phyloP scores from a whole-genome alignment of 2,888 invertebrate species.

The Sturmia bella region DNA sequence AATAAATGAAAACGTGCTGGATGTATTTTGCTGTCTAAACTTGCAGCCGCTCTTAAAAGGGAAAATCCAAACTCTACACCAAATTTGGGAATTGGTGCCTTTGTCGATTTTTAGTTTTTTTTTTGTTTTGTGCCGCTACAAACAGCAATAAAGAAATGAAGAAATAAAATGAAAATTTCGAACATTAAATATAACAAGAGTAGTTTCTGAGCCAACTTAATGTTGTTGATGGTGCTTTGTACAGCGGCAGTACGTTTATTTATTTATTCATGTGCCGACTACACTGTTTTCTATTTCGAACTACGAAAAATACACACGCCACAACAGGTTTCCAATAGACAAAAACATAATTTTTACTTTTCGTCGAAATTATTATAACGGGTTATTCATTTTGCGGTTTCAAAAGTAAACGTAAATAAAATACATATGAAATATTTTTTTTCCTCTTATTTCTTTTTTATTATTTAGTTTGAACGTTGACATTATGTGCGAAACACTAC shows the following conservation, averaged over 20 bases:
- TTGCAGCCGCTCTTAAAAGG: conserved; percentile 33
- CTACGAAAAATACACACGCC: too few species aligned
- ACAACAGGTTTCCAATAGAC: too few species aligned
- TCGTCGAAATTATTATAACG: too few species aligned
- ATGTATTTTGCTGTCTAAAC: neutral
- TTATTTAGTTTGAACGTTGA: too few species aligned
- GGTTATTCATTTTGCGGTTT: too few species aligned
- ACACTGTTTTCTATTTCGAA: conserved; percentile 46
- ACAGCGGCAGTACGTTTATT: conserved; percentile 2
- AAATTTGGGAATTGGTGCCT: conserved; percentile 31
- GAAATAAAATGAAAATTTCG: conserved; percentile 63
- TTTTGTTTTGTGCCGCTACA: conserved; percentile 41
- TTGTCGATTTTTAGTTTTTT: conserved; percentile 13
- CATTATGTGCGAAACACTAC: too few species aligned
- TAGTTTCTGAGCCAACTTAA: conserved; percentile 9
- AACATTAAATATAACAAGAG: conserved; percentile 50
- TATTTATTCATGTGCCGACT: conserved; percentile 6
- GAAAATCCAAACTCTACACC: conserved; percentile 34
- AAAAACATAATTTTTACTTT: too few species aligned
- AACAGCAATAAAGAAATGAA: conserved; percentile 49
- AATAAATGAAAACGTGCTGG: conserved; percentile 8
- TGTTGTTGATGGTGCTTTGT: conserved; percentile 12
- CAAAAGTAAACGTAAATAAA: too few species aligned
- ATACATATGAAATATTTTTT: too few species aligned
- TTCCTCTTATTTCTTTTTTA: too few species aligned